Percentiles rank a stretch among this genome's conserved stretches.
These are phyloP conservation scores for Ophiodon elongatus DNA, from an alignment of 2,113 vertebrate genomes.

Conservation along the genomic window DNA sequence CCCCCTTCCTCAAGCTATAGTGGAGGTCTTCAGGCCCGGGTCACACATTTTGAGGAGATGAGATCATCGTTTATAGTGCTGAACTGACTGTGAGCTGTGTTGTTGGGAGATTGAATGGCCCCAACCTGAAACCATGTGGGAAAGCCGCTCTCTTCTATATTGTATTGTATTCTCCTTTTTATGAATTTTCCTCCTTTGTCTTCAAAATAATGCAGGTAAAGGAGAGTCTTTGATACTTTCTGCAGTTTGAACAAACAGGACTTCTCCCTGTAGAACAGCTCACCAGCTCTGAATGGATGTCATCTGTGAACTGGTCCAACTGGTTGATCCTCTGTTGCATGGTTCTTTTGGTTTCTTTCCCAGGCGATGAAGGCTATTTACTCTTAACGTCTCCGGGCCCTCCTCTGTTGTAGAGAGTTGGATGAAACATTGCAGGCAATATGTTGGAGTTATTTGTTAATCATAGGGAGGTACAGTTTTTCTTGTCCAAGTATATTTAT, in stretches of 20 bases:
- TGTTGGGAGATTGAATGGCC: constrained; percentile 45
- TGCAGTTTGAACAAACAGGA: neutral
- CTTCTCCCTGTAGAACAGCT: constrained; percentile 11
- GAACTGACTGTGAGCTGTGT: constrained; percentile 33
- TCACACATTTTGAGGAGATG: constrained; percentile 75
- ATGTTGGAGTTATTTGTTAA: constrained; percentile 11
- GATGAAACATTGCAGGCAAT: neutral
- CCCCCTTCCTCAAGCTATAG: constrained; percentile 36
- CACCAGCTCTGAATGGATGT: constrained; percentile 1
- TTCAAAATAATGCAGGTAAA: constrained; percentile 2
- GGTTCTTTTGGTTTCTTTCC: constrained; percentile 23
- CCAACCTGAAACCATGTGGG: constrained; percentile 50
- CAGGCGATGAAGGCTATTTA: constrained; percentile 26
- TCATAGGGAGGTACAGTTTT: neutral
- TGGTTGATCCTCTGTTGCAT: constrained; percentile 61
- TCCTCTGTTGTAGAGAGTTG: constrained; percentile 18
- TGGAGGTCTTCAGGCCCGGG: constrained; percentile 51
- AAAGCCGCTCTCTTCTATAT: constrained; percentile 35
- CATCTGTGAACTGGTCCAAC: constrained; percentile 66
- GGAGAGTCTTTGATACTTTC: neutral
- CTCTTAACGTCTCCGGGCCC: neutral
- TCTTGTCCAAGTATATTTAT: neutral
- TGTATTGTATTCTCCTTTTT: neutral
- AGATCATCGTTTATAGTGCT: constrained; percentile 68
- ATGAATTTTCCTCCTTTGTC: constrained; percentile 4